Conservation (phyloP, 1,140 invertebrate genomes). For the Teleogryllus occipitalis region DNA sequence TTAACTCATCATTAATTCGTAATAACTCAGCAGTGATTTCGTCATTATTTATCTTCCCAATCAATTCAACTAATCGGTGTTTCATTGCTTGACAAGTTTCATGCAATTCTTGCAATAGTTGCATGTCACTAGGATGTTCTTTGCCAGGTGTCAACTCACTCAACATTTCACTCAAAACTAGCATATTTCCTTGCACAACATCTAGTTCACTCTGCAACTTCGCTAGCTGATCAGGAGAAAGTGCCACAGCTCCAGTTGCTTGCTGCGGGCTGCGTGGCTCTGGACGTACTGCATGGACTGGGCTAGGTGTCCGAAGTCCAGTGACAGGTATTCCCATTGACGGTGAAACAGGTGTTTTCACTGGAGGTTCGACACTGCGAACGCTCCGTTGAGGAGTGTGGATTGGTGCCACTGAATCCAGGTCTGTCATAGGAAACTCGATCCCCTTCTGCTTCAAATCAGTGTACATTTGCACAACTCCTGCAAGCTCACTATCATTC, state of each 20-base stretch:
- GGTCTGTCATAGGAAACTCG: conserved; percentile 93
- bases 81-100: conserved; percentile 88
- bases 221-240: conserved; percentile 72
- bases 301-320: conserved; percentile 12
- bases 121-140: conserved; percentile 62
- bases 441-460: conserved; percentile 93
- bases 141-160: conserved; percentile 70
- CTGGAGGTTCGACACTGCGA: neutral
- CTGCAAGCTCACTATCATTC: conserved; percentile 77
- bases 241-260: conserved; percentile 27
- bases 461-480: conserved; percentile 88
- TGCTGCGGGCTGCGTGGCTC: conserved; percentile 3
- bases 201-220: conserved; percentile 88
- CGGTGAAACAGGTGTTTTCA: neutral
- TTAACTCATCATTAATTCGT: conserved; percentile 90
- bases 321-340: neutral
- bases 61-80: conserved; percentile 81
- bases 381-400: conserved; percentile 82
- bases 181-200: conserved; percentile 88
- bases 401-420: conserved; percentile 92
- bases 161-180: conserved; percentile 93
- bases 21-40: conserved; percentile 89
- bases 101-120: conserved; percentile 73
- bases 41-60: conserved; percentile 82
- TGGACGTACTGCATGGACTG: conserved; percentile 11